These are phyloP conservation scores for Scomber scombrus DNA, from an alignment of 2,113 vertebrate genomes.

Conservation along the genomic window DNA sequence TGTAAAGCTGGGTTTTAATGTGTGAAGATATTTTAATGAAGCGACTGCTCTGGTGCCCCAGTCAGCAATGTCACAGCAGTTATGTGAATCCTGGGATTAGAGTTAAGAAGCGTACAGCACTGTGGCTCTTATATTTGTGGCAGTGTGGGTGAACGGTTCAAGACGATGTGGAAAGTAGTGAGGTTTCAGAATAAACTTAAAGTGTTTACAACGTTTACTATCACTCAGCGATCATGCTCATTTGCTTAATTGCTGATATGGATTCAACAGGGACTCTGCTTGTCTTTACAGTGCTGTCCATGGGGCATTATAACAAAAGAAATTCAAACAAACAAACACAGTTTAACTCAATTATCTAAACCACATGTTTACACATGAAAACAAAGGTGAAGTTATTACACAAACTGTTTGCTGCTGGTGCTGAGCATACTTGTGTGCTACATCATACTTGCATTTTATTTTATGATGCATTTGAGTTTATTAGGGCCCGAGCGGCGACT, in stretches of 20 bases:
- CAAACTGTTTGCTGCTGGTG: neutral
- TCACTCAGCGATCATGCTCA: conserved; percentile 1
- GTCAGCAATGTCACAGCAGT: conserved; percentile 17
- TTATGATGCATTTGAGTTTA: neutral
- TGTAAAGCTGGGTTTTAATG: conserved; percentile 18
- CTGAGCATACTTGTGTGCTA: no score
- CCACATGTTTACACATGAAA: conserved; percentile 18
- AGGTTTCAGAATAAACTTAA: neutral
- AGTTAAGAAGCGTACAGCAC: conserved; percentile 20
- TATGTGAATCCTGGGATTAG: conserved; percentile 48
- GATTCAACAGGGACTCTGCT: neutral
- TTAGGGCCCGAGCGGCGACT: no score
- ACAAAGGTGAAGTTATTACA: neutral
- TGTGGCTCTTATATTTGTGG: conserved; percentile 12
- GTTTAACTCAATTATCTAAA: neutral
- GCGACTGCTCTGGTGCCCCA: conserved; percentile 1
- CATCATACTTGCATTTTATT: neutral
- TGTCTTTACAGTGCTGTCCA: neutral
- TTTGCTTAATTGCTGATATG: neutral
- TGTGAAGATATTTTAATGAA: conserved; percentile 45
- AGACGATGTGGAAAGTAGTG: neutral
- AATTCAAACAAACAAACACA: neutral
- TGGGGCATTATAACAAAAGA: neutral
- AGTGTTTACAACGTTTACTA: neutral
- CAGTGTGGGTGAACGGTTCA: neutral